Evolutionary conservation across 2,888 invertebrate species (phyloP).

Genomic region (Hirtodrosophila cameraria): DNA sequence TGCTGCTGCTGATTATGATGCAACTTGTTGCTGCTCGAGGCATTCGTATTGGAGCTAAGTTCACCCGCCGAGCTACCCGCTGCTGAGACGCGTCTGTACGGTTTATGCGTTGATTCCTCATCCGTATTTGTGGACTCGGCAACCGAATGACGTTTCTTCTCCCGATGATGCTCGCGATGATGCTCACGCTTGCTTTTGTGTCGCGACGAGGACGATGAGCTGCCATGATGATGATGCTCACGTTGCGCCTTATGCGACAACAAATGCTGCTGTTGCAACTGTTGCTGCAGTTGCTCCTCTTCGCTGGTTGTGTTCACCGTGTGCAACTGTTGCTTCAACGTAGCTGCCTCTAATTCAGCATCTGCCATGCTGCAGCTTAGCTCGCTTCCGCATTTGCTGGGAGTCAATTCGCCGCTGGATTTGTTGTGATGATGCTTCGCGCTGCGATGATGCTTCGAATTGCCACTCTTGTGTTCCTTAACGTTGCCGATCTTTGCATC

Average conservation of each 20-base stretch:
- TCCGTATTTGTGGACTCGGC: slow-evolving; percentile 73
- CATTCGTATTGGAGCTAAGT: slow-evolving; percentile 48
- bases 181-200: slow-evolving; percentile 81
- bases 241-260: slow-evolving; percentile 56
- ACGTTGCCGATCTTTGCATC: slow-evolving; percentile 41
- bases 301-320: slow-evolving; percentile 69
- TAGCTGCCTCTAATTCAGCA: slow-evolving; percentile 21
- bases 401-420: slow-evolving; percentile 51
- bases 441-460: slow-evolving; percentile 68
- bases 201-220: slow-evolving; percentile 73
- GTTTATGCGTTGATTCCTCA: slow-evolving; percentile 70
- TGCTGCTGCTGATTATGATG: slow-evolving; percentile 32
- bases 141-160: slow-evolving; percentile 82
- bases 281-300: slow-evolving; percentile 55
- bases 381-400: slow-evolving; percentile 35
- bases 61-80: slow-evolving; percentile 74
- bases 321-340: slow-evolving; percentile 26
- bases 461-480: slow-evolving; percentile 48
- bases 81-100: slow-evolving; percentile 68
- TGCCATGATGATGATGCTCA: slow-evolving; percentile 68
- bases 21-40: slow-evolving; percentile 59
- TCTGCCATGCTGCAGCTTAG: slow-evolving; percentile 7
- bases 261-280: slow-evolving; percentile 32
- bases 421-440: slow-evolving; percentile 82
- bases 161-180: slow-evolving; percentile 83